Percentiles rank a stretch among this genome's conserved stretches.
These are phyloP conservation scores for Heliconius cydno DNA, from an alignment of 2,888 invertebrate genomes.

Conservation along the genomic window DNA sequence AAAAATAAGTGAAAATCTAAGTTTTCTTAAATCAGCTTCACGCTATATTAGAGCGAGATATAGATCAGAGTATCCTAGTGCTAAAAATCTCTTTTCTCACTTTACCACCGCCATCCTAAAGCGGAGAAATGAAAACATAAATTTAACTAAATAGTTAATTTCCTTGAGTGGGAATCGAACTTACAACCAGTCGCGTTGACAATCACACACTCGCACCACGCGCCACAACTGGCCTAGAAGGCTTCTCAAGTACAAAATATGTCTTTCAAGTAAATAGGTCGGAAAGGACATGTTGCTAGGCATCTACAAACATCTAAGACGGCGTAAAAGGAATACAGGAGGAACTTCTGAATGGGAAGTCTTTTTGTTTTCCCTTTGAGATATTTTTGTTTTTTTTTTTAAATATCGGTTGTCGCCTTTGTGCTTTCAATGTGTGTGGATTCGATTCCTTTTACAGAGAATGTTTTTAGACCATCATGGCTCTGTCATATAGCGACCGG, in stretches of 20 bases:
- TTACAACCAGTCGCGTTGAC: neutral
- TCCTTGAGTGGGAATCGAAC: too few relatives aligned
- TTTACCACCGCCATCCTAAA: too few relatives aligned
- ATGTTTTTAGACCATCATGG: too few relatives aligned
- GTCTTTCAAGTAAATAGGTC: constrained; percentile 22
- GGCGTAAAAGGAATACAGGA: constrained; percentile 16
- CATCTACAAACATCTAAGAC: constrained; percentile 31
- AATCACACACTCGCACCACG: neutral
- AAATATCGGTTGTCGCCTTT: neutral
- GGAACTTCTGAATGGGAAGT: neutral
- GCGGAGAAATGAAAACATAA: too few relatives aligned
- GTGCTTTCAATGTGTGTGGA: neutral
- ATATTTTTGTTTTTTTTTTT: constrained; percentile 2
- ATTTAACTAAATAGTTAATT: too few relatives aligned
- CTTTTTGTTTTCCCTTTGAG: constrained; percentile 11
- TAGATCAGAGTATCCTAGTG: too few relatives aligned
- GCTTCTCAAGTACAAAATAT: neutral
- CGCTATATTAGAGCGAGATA: too few relatives aligned
- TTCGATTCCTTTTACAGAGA: too few relatives aligned
- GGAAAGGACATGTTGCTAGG: constrained; percentile 8
- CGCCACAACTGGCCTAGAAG: neutral
- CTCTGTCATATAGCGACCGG: too few relatives aligned
- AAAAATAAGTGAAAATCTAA: too few relatives aligned
- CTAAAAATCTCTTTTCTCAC: too few relatives aligned
- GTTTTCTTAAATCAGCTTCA: too few relatives aligned